Base-by-base conservation (phyloP, 1,140 invertebrate species). In the Drosophila eugracilis region DNA sequence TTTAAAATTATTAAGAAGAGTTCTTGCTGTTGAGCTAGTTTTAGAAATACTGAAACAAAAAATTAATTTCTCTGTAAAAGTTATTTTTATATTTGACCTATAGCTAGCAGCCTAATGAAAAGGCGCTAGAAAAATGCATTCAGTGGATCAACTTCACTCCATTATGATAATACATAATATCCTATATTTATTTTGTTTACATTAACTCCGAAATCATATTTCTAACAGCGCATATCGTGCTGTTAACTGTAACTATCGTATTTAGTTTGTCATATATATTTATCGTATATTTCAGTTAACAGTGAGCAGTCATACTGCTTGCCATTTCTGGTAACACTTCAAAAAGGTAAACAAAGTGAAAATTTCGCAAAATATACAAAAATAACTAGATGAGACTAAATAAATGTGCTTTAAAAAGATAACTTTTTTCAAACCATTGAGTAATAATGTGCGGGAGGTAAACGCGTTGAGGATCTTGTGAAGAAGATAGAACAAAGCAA, bases 261-360 rank as follows among this genome's bases (percentile, higher is more conserved):
- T n/a, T n/a, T n/a, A n/a, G n/a, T n/a, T n/a, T n/a, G 30, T n/a
- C n/a, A 32, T 10, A 9, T 32, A 32, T 32, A 12, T 32, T 3
- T 3, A 1, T 26, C 1, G 7, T 17, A 14, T 39, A 15, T 39
- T 39, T 4, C 10, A 7, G 6, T 3, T 9, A 39, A 17, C 15
- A 39, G 2, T 3, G 3, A 32, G 3, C 0, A 12, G 30, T 19
- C 9, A 21, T 9, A 42, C 12, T n/a, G 6, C 21, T 59, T 58
- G 21, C n/a, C n/a, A 4, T 7, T 9, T 5, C 5, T 36, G 21
- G 24, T 28, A n/a, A n/a, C 30, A 28, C 45, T 52, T 21, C 17
- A 28, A 72, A 54, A 73, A 72, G 44, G 80, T 84, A 84, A 84
- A 84, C 79, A 84, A 84, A 67, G 55, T 63, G 54, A 55, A 75